Conservation (phyloP, 2,113 vertebrate genomes). For the Platichthys stellatus region DNA sequence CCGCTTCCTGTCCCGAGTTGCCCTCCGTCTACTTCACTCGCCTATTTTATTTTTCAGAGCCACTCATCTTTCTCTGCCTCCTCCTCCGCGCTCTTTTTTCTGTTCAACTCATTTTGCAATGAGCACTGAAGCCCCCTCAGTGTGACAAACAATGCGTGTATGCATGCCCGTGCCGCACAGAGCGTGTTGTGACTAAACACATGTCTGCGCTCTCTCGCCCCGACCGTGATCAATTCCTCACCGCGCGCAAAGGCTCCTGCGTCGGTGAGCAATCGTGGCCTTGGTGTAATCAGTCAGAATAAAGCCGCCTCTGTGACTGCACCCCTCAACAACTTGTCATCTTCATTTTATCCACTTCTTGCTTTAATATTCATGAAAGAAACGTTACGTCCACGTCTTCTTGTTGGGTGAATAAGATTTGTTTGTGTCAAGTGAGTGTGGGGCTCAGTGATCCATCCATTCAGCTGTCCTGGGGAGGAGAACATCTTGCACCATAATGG, state of each 20-base stretch:
- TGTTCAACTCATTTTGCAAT: slow-evolving; percentile 43
- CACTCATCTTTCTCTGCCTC: slow-evolving; percentile 22
- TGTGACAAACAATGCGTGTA: slow-evolving; percentile 42
- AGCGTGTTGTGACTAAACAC: slow-evolving; percentile 6
- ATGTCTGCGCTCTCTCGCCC: slow-evolving; percentile 14
- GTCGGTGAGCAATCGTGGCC: slow-evolving; percentile 38
- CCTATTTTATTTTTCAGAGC: slow-evolving; percentile 53
- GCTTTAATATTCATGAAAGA: slow-evolving; percentile 49
- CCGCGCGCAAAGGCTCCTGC: slow-evolving; percentile 32
- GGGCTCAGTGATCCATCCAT: slow-evolving; percentile 29
- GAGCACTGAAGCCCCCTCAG: slow-evolving; percentile 43
- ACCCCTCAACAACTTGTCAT: slow-evolving; percentile 50
- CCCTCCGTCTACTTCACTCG: slow-evolving; percentile 25
- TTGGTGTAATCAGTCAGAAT: slow-evolving; percentile 53
- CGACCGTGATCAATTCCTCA: slow-evolving; percentile 44
- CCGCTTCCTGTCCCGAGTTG: slow-evolving; percentile 53
- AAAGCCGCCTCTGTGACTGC: slow-evolving; percentile 43
- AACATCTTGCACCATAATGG: neutral
- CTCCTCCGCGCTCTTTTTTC: slow-evolving; percentile 22
- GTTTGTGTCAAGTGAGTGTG: slow-evolving; percentile 18
- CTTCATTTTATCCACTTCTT: slow-evolving; percentile 54
- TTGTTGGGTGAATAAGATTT: slow-evolving; percentile 36
- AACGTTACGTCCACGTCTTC: slow-evolving; percentile 30
- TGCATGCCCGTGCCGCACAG: slow-evolving; percentile 2
- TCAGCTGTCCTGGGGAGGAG: neutral